Evolutionary conservation across 2,888 invertebrate genomes (phyloP).

Genomic region (Cephalotes varians): DNA sequence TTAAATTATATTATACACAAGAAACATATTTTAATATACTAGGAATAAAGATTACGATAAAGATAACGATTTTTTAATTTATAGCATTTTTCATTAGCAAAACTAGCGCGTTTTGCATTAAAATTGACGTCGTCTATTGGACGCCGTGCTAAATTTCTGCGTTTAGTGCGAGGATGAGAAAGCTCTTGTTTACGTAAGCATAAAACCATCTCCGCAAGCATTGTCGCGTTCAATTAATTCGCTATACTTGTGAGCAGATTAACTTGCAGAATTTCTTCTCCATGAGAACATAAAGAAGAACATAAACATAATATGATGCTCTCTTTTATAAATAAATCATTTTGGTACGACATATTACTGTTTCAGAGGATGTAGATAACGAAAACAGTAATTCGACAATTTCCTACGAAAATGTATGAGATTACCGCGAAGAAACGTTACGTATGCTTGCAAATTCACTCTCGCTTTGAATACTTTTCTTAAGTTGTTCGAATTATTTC

Average conservation of each 20-base stretch:
- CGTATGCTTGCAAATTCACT: neutral
- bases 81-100: too few relatives aligned
- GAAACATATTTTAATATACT: too few relatives aligned
- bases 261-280: slow-evolving; percentile 29
- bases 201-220: slow-evolving; percentile 71
- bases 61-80: too few relatives aligned
- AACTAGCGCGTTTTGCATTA: too few relatives aligned
- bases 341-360: neutral
- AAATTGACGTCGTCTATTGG: too few relatives aligned
- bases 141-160: too few relatives aligned
- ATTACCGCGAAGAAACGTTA: slow-evolving; percentile 12
- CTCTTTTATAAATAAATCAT: neutral
- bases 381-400: neutral
- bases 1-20: too few relatives aligned
- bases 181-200: slow-evolving; percentile 70
- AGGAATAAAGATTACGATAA: too few relatives aligned
- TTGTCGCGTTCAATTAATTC: slow-evolving; percentile 79
- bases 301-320: neutral
- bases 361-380: neutral
- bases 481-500: slow-evolving; percentile 31
- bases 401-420: neutral
- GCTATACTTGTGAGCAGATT: slow-evolving; percentile 32
- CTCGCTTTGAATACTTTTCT: slow-evolving; percentile 11
- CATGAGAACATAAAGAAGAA: too few relatives aligned
- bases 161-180: slow-evolving; percentile 64